Conservation (phyloP, 2,888 invertebrate species). For the Nysson spinosus region DNA sequence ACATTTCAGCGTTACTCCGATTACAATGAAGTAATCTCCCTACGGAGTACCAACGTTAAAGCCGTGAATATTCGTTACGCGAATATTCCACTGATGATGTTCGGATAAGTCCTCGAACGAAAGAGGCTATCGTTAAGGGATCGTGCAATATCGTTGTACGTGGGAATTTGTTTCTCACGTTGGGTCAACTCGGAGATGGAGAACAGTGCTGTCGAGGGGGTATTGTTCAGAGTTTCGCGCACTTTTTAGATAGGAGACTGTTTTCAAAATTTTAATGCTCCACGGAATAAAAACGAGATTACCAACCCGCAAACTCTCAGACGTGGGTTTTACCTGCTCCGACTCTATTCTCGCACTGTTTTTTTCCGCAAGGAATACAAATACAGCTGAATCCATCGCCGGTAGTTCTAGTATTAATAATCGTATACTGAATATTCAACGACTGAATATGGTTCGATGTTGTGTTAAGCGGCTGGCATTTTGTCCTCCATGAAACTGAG, state of each 20-base stretch:
- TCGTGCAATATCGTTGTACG: conserved; percentile 44
- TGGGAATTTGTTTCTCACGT: conserved; percentile 22
- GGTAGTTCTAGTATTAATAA: too few species aligned
- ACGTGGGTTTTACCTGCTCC: background rate
- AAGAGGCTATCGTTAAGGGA: conserved; percentile 23
- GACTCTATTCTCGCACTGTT: too few species aligned
- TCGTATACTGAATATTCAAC: too few species aligned
- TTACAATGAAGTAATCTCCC: conserved; percentile 53
- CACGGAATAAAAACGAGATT: conserved; percentile 10
- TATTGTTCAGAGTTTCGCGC: conserved; percentile 23
- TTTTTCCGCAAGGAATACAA: background rate
- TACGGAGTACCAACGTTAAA: too few species aligned
- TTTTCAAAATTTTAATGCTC: conserved; percentile 34
- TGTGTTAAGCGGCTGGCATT: background rate
- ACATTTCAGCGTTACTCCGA: conserved; percentile 14
- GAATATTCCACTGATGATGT: too few species aligned
- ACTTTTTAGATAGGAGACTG: conserved; percentile 8
- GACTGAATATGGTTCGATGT: too few species aligned
- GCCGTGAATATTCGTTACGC: conserved; percentile 28
- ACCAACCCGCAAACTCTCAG: background rate
- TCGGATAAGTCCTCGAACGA: too few species aligned
- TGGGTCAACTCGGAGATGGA: background rate
- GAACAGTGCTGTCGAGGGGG: conserved; percentile 5
- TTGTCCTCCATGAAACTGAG: background rate
- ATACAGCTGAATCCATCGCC: too few species aligned